Percentiles rank a stretch among this genome's conserved stretches.
Conservation (phyloP, 2,113 vertebrate species). For the Peromyscus californicus region DNA sequence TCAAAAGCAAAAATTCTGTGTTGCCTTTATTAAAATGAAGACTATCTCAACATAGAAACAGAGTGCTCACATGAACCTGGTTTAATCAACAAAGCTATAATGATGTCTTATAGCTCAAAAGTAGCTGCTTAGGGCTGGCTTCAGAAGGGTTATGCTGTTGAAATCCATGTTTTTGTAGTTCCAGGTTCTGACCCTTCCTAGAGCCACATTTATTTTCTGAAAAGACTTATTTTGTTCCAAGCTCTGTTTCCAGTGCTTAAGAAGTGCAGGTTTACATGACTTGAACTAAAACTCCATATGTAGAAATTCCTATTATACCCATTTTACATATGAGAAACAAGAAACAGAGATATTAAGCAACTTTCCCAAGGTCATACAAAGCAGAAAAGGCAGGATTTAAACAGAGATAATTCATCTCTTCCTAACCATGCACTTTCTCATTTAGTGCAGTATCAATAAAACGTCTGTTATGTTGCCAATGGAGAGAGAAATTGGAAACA, state of each 20-base stretch:
- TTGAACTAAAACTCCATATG: not conserved
- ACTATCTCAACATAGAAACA: constrained; percentile 21
- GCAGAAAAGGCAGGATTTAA: constrained; percentile 5
- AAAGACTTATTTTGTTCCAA: not conserved
- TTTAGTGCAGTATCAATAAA: constrained; percentile 10
- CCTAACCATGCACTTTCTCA: not conserved
- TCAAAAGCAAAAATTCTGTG: not conserved
- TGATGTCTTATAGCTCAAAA: constrained; percentile 39
- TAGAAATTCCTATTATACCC: not conserved
- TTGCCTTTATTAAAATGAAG: constrained; percentile 49
- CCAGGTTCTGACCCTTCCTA: not conserved
- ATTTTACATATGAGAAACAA: constrained; percentile 27
- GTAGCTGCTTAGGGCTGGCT: not conserved
- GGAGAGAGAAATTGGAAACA: not conserved
- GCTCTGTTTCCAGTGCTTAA: not conserved
- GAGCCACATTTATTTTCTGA: not conserved
- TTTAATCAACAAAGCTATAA: not conserved
- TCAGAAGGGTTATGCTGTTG: not conserved
- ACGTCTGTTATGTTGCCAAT: not conserved
- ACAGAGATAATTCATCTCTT: not conserved
- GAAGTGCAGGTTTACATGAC: not conserved
- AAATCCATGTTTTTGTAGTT: not conserved
- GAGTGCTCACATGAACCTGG: not conserved
- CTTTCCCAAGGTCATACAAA: not conserved
- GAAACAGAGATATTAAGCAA: constrained; percentile 1